Percentiles rank a stretch among this genome's conserved stretches.
These are phyloP conservation scores for Rhorus exstirpatorius DNA, from an alignment of 2,888 invertebrate species.

Conservation along the genomic window DNA sequence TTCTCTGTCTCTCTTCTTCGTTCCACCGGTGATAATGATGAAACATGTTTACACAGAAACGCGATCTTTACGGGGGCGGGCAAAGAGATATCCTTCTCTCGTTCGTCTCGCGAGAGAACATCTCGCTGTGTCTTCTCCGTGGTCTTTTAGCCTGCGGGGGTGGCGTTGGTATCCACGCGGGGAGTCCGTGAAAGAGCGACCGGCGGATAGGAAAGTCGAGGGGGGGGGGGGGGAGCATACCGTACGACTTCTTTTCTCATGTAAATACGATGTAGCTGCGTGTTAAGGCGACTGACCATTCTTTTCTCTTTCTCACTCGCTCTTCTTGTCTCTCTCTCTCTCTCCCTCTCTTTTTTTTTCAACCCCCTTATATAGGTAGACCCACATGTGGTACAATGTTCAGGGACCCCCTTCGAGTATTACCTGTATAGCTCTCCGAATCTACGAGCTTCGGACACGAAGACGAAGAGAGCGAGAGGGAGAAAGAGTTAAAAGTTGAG, in stretches of 20 bases:
- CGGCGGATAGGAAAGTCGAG: conserved; percentile 38
- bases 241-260: conserved; percentile 84
- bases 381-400: conserved; percentile 82
- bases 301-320: conserved; percentile 44
- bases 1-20: not conserved
- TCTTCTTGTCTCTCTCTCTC: conserved; percentile 40
- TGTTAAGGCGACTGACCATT: conserved; percentile 84
- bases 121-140: not conserved
- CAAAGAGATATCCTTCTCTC: conserved; percentile 47
- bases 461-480: not conserved
- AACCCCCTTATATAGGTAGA: conserved; percentile 68
- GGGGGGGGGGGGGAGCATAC: conserved; percentile 27
- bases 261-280: conserved; percentile 85
- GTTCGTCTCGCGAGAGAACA: conserved; percentile 61
- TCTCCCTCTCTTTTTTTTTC: conserved; percentile 63
- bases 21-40: conserved; percentile 83
- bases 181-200: conserved; percentile 53
- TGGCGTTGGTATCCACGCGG: conserved; percentile 59
- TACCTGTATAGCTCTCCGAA: conserved; percentile 29
- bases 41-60: conserved; percentile 83
- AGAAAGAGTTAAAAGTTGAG: not conserved
- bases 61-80: conserved; percentile 74
- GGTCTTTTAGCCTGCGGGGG: conserved; percentile 57
- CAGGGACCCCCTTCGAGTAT: conserved; percentile 69
- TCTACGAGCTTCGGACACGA: conserved; percentile 68